Base-by-base conservation (phyloP, 30 jellyfish, hydroid and myxozoan genomes). In the Pseudorhiza aurosa region DNA sequence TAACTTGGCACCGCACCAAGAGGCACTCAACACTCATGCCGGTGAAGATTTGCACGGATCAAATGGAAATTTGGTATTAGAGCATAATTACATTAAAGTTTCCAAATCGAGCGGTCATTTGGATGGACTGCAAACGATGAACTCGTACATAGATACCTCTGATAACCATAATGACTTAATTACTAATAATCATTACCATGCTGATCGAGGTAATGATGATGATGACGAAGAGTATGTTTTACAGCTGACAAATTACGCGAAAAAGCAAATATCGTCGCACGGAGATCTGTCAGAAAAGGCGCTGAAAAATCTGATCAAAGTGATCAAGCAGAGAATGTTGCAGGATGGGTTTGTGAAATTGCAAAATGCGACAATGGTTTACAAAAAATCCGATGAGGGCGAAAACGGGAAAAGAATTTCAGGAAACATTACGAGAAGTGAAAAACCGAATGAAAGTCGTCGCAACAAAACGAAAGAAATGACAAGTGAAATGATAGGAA, bases 261-360 rank as follows among this genome's bases (percentile, higher is more conserved):
- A 80, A 42, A 45, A 80, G 36, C 84, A 80, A 58, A 80, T 80
- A 15, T 59, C 84, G 51, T 36, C 32, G 22, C 74, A 80, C 58
- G 91, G 91, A 2, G 57, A 80, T 14, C 58, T 80, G 58, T 80
- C 91, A 3, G 91, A 80, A 30, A 40, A 57, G 18, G 91, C 70
- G 1, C 35, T 80, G 1, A 67, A 63, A 51, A 70, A 80, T 24
- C 75, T 80, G 4, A 72, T 80, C 2, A 33, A 56, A 57, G 57
- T 57, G 4, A 80, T 80, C 43, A 80, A 80, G 56, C 18, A 37
- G 18, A 80, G 65, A 27, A 6, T 80, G 58, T 18, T 80, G 9
- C 25, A 57, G 10, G 75, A 58, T 8, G 91, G 91, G 9, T 59
- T 60, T 27, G 37, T 53, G 10, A 73, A 53, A 53, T 43, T 8